Percentiles rank a stretch among this genome's conserved stretches.
Evolutionary conservation across 1,140 invertebrate genomes (phyloP).

Genomic region (Drosophila sucinea): DNA sequence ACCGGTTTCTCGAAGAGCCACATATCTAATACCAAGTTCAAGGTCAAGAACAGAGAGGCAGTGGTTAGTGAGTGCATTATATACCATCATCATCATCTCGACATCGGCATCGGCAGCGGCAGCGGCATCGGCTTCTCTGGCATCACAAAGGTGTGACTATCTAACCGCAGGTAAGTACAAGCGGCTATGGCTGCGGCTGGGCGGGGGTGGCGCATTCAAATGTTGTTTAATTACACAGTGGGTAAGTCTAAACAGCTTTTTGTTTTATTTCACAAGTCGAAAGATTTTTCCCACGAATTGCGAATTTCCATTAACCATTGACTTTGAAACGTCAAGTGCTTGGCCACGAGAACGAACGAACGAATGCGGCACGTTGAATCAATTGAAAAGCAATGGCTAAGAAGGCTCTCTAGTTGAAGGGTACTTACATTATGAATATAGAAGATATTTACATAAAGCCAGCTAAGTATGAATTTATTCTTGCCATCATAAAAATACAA

Average conservation of each 20-base stretch:
- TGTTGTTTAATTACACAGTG: conserved; percentile 61
- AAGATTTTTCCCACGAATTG: conserved; percentile 75
- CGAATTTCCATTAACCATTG: conserved; percentile 70
- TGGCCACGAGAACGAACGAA: conserved; percentile 55
- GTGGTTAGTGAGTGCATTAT: conserved; percentile 56
- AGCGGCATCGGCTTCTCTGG: conserved; percentile 11
- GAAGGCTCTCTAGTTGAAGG: conserved; percentile 54
- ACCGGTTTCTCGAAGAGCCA: conserved; percentile 65
- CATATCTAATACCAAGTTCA: conserved; percentile 78
- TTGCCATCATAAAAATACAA: conserved; percentile 12
- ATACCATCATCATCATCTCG: background rate
- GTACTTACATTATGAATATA: conserved; percentile 47
- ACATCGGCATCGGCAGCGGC: conserved; percentile 12
- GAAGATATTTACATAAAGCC: conserved; percentile 14
- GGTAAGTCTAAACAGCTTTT: conserved; percentile 54
- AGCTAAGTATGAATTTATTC: background rate
- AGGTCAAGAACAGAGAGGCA: conserved; percentile 58
- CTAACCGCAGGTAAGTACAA: background rate
- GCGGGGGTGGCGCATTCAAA: conserved; percentile 33
- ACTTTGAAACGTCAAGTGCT: conserved; percentile 74
- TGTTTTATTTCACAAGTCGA: conserved; percentile 43
- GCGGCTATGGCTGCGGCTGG: background rate
- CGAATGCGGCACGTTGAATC: conserved; percentile 57
- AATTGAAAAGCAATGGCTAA: conserved; percentile 51
- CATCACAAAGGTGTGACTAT: conserved; percentile 17